Evolutionary conservation across 2,113 vertebrate species (phyloP).

Genomic region (Aphyosemion australe): DNA sequence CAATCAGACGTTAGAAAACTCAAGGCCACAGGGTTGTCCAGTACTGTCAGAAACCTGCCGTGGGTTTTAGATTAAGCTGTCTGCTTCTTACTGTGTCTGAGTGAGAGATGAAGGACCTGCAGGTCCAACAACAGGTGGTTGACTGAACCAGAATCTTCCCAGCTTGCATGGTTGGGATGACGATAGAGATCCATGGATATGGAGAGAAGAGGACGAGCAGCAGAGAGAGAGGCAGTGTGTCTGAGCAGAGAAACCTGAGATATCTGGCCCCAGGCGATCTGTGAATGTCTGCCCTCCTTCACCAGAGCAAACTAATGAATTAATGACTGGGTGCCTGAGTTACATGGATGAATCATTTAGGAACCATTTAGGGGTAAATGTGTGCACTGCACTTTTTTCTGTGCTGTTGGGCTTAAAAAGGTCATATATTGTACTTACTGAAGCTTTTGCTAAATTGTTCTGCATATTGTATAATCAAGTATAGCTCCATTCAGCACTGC

Average conservation of each 20-base stretch:
- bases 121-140: neutral
- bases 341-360: slow-evolving; percentile 72
- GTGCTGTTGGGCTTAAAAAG: slow-evolving; percentile 4
- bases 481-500: slow-evolving; percentile 6
- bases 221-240: slow-evolving; percentile 23
- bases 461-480: neutral
- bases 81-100: too few species aligned
- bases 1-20: too few species aligned
- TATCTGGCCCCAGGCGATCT: slow-evolving; percentile 30
- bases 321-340: slow-evolving; percentile 61
- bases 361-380: slow-evolving; percentile 36
- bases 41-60: too few species aligned
- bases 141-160: slow-evolving; percentile 28
- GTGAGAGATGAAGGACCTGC: too few species aligned
- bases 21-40: too few species aligned
- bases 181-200: slow-evolving; percentile 48
- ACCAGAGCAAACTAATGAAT: slow-evolving; percentile 66
- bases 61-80: too few species aligned
- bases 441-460: neutral
- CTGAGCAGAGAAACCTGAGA: slow-evolving; percentile 64
- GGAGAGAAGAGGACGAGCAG: slow-evolving; percentile 34
- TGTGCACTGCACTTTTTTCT: slow-evolving; percentile 13
- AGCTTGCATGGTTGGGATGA: slow-evolving; percentile 51
- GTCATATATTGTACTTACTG: neutral
- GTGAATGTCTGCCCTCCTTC: slow-evolving; percentile 36